Base-by-base conservation (phyloP, 1,140 invertebrate species). In the Drosophila virilis region DNA sequence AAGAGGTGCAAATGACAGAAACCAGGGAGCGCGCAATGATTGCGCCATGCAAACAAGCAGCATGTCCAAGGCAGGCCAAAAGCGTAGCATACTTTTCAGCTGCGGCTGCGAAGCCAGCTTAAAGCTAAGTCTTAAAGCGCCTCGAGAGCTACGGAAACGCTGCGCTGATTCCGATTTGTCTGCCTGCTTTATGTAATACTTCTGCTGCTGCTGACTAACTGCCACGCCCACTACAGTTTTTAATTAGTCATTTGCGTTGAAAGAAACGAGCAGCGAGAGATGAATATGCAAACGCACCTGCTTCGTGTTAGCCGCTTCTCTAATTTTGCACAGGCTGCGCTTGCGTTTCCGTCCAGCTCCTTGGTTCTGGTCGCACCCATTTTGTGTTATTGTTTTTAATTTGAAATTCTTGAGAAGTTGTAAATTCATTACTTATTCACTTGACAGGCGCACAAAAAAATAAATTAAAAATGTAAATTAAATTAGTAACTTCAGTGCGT, bases 391-490 rank as follows among this genome's bases (percentile, higher is more conserved):
- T 89, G 84, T 89, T 89, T 88, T 89, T 89, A 89, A 89, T 89
- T 89, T 89, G 84, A 89, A 89, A 89, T 89, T 89, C 84, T 89
- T 88, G 71, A 80, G 77, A 89, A 89, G 84, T 89, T 89, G 81
- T 90, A 90, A 89, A 89, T 89, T 89, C 84, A 89, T 89, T 89
- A 89, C 84, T 89, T 89, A 89, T 89, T 89, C 84, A 84, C 84
- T 89, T 89, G 84, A 89, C 85, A 80, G 85, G 48, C 46, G 69
- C 46, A 67, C 69, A 57, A 75, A 61, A 52, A 89, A 89, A 89
- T 84, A 84, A 89, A 89, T 89, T 89, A 89, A 89, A 89, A 89
- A 89, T 89, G 84, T 90, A 89, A 89, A 89, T 89, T 89, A 89
- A 89, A 89, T 89, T 89, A 89, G 84, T 80, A 89, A 89, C 84